Percentiles rank a stretch among this genome's conserved stretches.
Evolutionary conservation across 2,797 vertebrate species (phyloP).

Genomic region (Pseudochirops cupreus): DNA sequence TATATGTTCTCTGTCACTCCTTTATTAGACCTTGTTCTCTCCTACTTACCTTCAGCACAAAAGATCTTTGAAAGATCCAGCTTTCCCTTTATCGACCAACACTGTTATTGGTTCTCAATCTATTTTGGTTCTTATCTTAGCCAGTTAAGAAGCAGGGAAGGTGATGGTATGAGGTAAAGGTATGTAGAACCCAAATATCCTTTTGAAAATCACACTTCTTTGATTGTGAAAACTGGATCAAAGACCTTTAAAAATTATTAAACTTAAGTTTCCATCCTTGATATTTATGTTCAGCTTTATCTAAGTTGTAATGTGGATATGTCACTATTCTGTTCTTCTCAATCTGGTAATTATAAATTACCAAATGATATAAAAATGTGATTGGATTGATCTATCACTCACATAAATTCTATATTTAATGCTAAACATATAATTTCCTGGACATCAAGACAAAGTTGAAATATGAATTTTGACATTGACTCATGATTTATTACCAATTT

Average conservation of each 20-base stretch:
- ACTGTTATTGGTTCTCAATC: background rate
- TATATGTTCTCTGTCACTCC: background rate
- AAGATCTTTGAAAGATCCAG: background rate
- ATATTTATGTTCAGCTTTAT: slow-evolving; percentile 20
- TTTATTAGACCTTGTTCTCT: background rate
- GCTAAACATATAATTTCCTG: slow-evolving; percentile 55
- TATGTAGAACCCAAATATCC: background rate
- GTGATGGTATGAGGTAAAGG: background rate
- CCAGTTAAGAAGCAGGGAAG: background rate
- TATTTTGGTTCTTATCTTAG: background rate
- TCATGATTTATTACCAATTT: slow-evolving; percentile 57
- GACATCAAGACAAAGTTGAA: slow-evolving; percentile 65
- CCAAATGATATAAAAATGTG: slow-evolving; percentile 30
- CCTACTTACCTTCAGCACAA: slow-evolving; percentile 2
- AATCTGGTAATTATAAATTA: slow-evolving; percentile 62
- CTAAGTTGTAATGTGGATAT: background rate
- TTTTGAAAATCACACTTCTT: slow-evolving; percentile 16
- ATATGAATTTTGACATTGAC: slow-evolving; percentile 21
- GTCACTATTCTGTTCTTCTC: slow-evolving; percentile 55
- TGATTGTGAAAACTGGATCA: background rate
- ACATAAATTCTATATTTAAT: slow-evolving; percentile 57
- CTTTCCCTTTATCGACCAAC: background rate
- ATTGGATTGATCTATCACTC: slow-evolving; percentile 69
- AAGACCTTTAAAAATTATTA: background rate
- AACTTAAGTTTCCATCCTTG: slow-evolving; percentile 26